Percentiles rank a stretch among this genome's conserved stretches.
These are phyloP conservation scores for Galerucella calmariensis DNA, from an alignment of 2,888 invertebrate species.

Conservation along the genomic window DNA sequence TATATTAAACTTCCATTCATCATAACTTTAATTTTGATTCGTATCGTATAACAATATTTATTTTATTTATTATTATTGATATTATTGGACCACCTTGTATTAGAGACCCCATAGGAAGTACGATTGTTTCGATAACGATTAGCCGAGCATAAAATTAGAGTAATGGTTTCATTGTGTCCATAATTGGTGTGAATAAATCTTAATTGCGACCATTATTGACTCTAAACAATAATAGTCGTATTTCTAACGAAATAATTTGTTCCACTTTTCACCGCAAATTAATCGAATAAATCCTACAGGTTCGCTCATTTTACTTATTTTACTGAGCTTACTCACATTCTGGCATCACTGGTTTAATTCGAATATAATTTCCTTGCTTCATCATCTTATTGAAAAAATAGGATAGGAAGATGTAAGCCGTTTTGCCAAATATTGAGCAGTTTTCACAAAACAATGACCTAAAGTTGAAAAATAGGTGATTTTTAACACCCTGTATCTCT, in stretches of 20 bases:
- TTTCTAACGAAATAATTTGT: neutral
- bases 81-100: neutral
- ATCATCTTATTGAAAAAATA: too few relatives aligned
- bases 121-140: constrained; percentile 1
- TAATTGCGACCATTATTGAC: constrained; percentile 1
- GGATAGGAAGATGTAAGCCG: too few relatives aligned
- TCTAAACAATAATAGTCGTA: neutral
- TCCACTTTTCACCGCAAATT: neutral
- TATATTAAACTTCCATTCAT: too few relatives aligned
- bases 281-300: neutral
- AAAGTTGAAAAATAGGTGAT: too few relatives aligned
- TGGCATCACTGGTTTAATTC: too few relatives aligned
- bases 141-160: constrained; percentile 3
- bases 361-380: too few relatives aligned
- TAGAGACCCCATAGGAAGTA: neutral
- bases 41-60: too few relatives aligned
- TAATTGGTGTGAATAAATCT: constrained; percentile 8
- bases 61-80: too few relatives aligned
- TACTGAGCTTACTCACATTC: neutral
- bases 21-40: too few relatives aligned
- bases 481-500: too few relatives aligned
- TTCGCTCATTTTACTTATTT: neutral
- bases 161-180: constrained; percentile 1
- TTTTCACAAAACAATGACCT: too few relatives aligned
- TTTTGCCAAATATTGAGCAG: too few relatives aligned